Evolutionary conservation across 2,888 invertebrate species (phyloP), one percentile per base, ranked within the genome.

Genomic region (Melinopterus prodromus): DNA sequence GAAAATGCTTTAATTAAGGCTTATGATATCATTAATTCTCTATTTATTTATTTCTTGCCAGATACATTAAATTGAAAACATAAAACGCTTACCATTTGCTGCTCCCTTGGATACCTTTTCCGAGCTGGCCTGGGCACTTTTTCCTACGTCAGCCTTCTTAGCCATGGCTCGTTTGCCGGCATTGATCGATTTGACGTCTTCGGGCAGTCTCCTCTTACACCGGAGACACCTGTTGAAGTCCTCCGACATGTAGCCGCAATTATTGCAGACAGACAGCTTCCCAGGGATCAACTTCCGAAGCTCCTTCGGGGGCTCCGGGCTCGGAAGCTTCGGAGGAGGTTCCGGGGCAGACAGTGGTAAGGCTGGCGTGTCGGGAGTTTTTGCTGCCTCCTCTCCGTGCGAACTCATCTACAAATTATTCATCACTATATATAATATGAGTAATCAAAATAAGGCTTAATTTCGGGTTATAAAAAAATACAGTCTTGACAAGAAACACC

Each of bases 191-290:
- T 95, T 95, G 37, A 95, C 94, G 85, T 94, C 93, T 81, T 94
- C 94, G 0, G 93, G 92, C 84, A 95, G 92, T 86, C 93, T 92
- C 85, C 93, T 91, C 87, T 92, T 93, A 90, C 95, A 95, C 84
- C 92, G 88, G 89, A 94, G 93, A 89, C 97, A 97, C 81, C 92
- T 93, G 84, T 93, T 94, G 87, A 96, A 95, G 88, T 96, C 94
- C 84, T 92, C 91, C 77, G 96, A 96, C 74, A 94, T 92, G 86
- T 94, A 93, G 16, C 97, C 97, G 88, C 97, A 97, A 83, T 92
- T 91, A 82, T 93, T 92, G 89, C 97, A 97, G 1, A 97, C 92
- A 6, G 96, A 96, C 83, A 94, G 89, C 90, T 93, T 94, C 77
- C 96, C 96, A 69, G 93, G 92, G 53, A 95, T 91, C 82, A 91